Evolutionary conservation across 2,888 invertebrate species (phyloP), one percentile per base, ranked within the genome.

Genomic region (Lasioglossum oenotherae): DNA sequence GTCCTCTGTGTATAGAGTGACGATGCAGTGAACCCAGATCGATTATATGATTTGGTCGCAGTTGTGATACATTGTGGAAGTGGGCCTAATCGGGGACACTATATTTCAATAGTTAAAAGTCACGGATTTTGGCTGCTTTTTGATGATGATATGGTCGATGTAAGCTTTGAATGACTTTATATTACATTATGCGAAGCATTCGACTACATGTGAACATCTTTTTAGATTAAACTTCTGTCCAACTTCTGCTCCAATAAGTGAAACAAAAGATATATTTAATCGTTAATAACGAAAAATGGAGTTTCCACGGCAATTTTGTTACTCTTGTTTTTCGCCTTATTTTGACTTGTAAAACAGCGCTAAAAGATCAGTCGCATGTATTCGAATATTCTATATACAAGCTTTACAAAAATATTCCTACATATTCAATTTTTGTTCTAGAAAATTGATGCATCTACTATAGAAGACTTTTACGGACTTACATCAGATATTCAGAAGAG

Each of bases 91-190:
- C 97, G 99, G 85, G 99, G 99, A 46, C 99, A 99, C 96, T 99
- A 99, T 96, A 99, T 99, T 95, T 99, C 99, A 95, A 99, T 99
- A 95, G 99, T 99, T 82, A 99, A 99, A 96, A 99, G 99, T 95
- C 99, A 99, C 96, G 99, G 99, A 81, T 98, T 99, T 95, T 99
- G 99, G 99, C 96, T 99, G 90, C 97, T 99, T 8, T 99, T 99
- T 96, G 99, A 99, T 95, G 99, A 99, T 96, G 99, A 99, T 95
- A 99, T 99, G 97, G 99, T 99, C 89, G 99, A 99, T 96, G 99
- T 99, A 96, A 97, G 98, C 38, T 3, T 69, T 12, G 16, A 4
- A 46, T 72, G 41, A 64, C 6, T 38, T 67, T 35, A 35, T 4
- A 31, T 19, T 71, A 49, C 67, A 64, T 64, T 31, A 31, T 64